Evolutionary conservation across 2,113 vertebrate species (phyloP).

Genomic region (Oncorhynchus tshawytscha): DNA sequence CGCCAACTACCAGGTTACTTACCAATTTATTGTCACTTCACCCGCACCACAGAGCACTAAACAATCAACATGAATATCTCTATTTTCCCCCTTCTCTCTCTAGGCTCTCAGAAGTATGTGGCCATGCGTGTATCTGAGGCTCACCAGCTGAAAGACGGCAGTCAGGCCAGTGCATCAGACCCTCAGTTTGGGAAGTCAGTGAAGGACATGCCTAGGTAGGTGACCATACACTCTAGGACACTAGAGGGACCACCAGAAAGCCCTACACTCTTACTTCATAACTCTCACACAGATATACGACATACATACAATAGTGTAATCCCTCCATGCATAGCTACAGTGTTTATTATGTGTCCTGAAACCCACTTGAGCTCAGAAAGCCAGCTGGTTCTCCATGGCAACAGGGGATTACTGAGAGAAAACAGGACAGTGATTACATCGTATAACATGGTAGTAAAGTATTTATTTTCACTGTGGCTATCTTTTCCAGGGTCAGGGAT

Average conservation of each 20-base stretch:
- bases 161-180: conserved; percentile 69
- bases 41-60: not conserved
- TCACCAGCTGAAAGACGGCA: conserved; percentile 81
- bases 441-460: conserved; percentile 19
- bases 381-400: conserved; percentile 1
- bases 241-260: not conserved
- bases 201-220: conserved; percentile 88
- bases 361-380: conserved; percentile 8
- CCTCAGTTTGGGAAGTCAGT: conserved; percentile 87
- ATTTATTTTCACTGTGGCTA: conserved; percentile 1
- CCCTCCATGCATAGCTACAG: not conserved
- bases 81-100: not conserved
- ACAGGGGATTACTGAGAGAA: conserved; percentile 15
- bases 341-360: not conserved
- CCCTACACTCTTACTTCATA: not conserved
- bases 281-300: not conserved
- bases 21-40: not conserved
- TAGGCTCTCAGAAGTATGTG: conserved; percentile 85
- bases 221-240: not conserved
- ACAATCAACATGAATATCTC: not conserved
- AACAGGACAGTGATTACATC: conserved; percentile 7
- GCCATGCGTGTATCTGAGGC: conserved; percentile 83
- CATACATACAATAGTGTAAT: not conserved
- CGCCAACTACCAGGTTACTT: conserved; percentile 85
- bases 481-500: conserved; percentile 7